Evolutionary conservation across 2,113 vertebrate genomes (phyloP), one percentile per base, ranked within the genome.

Genomic region (Notiomystis cincta): DNA sequence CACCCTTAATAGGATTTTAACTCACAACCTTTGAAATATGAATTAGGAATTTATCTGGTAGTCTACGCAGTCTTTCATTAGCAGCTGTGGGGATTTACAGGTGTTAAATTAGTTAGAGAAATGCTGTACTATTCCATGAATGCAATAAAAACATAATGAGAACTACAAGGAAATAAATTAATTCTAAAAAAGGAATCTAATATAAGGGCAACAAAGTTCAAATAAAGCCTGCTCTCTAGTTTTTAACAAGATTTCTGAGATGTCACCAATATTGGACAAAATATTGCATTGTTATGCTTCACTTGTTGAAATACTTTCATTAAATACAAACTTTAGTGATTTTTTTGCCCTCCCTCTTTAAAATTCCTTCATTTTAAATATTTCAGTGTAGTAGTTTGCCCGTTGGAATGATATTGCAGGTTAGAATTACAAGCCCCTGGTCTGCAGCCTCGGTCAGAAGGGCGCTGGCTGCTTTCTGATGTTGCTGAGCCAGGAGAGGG

Each of bases 91-190:
- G 96, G 96, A 96, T 97, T 96, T 96, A 97, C 97, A 97, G 97
- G 95, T 97, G 97, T 97, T 97, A 97, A 96, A 97, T 96, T 96
- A 95, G 92, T 89, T 92, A 71, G 93, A 96, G 93, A 86, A 94
- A 91, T 90, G 71, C 90, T 95, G 61, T n/a, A 30, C 69, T 95
- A 84, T 96, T 96, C 91, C 18, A 60, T 80, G 80, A 95, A 95
- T 97, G 96, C 97, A 97, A 97, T 97, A 97, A 97, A 97, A 97
- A 93, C 96, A 95, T 97, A 97, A 97, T 96, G 96, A 97, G 94
- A 96, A 96, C 78, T 89, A 96, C 97, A 95, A 96, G 92, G 87
- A 96, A 96, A 96, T 97, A 97, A 97, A 97, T 97, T 97, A 97
- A 94, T 96, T 96, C 86, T 87, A 89, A 83, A 80, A 61, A 93